Conservation (phyloP, 2,888 invertebrate species). For the Pristionchus arcanus region DNA sequence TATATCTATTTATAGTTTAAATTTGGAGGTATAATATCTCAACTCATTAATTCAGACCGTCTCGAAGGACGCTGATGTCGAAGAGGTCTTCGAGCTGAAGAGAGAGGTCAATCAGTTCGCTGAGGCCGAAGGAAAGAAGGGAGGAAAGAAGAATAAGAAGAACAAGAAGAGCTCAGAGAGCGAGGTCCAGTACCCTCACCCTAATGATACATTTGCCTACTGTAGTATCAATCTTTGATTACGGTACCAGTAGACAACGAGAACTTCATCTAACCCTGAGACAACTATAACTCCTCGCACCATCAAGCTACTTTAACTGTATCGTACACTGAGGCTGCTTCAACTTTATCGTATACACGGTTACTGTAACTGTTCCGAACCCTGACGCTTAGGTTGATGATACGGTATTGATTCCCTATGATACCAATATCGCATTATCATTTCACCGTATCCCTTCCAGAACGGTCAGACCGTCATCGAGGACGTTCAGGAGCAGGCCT, state of each 20-base stretch:
- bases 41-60: conserved; percentile 52
- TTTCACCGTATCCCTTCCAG: conserved; percentile 34
- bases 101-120: conserved; percentile 50
- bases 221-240: no score
- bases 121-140: conserved; percentile 42
- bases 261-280: no score
- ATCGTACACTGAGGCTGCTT: conserved; percentile 42
- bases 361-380: no score
- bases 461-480: conserved; percentile 52
- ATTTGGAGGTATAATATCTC: no score
- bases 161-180: conserved; percentile 59
- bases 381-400: no score
- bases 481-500: conserved; percentile 31
- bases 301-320: neutral
- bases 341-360: neutral
- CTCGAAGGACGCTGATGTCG: conserved; percentile 49
- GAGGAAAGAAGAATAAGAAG: conserved; percentile 61
- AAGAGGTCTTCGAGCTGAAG: conserved; percentile 32
- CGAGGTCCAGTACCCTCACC: conserved; percentile 27
- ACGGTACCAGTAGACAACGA: no score
- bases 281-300: no score
- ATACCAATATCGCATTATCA: no score
- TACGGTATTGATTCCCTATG: no score
- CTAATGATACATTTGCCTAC: no score
- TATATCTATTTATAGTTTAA: no score